Evolutionary conservation across 1,140 invertebrate genomes (phyloP).

Genomic region (Paraescarpia echinospica): DNA sequence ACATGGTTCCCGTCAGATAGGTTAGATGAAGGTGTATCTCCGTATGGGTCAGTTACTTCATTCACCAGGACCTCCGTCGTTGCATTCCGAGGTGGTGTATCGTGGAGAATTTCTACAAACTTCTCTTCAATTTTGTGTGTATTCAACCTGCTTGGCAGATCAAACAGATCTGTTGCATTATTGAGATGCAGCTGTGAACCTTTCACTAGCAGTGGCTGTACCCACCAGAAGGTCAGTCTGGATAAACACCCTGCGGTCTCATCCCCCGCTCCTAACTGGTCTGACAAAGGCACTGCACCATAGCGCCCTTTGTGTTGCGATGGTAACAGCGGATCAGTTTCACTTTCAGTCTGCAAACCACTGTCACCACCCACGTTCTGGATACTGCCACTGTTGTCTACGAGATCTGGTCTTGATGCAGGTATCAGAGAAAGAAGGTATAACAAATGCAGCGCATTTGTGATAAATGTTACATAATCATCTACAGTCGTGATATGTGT

Average conservation of each 20-base stretch:
- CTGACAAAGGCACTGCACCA: constrained; percentile 61
- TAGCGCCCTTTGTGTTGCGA: not conserved
- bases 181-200: constrained; percentile 72
- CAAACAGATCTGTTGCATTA: constrained; percentile 79
- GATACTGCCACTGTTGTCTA: constrained; percentile 37
- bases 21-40: constrained; percentile 42
- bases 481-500: constrained; percentile 62
- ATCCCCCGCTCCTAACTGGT: constrained; percentile 78
- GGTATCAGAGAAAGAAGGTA: constrained; percentile 50
- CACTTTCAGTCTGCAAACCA: constrained; percentile 26
- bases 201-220: constrained; percentile 80
- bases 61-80: not conserved
- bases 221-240: constrained; percentile 83
- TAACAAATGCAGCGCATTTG: constrained; percentile 41
- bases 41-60: constrained; percentile 14
- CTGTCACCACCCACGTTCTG: constrained; percentile 57
- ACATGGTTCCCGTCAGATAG: constrained; percentile 50
- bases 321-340: constrained; percentile 3
- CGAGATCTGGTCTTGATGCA: constrained; percentile 40
- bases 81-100: not conserved
- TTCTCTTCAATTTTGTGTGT: constrained; percentile 65
- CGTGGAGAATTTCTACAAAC: constrained; percentile 57
- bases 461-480: constrained; percentile 43
- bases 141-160: constrained; percentile 74
- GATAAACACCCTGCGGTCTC: constrained; percentile 72